phyloP scores from a whole-genome alignment of 2,113 vertebrate species.

The Cephalopholis sonnerati region DNA sequence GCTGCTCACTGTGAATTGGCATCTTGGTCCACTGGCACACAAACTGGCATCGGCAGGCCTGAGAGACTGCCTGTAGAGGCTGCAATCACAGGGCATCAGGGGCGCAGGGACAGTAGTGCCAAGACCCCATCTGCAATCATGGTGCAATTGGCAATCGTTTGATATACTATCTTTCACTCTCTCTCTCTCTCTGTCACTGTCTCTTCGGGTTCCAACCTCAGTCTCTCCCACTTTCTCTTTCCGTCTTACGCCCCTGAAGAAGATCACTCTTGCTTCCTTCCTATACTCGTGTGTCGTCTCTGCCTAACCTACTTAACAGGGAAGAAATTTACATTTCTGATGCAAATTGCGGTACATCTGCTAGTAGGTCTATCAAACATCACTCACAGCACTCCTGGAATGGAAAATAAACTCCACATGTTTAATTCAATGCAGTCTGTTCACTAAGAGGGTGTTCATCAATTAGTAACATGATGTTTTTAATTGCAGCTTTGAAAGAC shows the following conservation, averaged over 20 bases:
- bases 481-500: constrained; percentile 78
- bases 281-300: neutral
- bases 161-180: neutral
- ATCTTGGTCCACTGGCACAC: constrained; percentile 20
- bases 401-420: constrained; percentile 61
- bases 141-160: constrained; percentile 49
- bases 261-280: constrained; percentile 35
- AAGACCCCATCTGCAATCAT: constrained; percentile 69
- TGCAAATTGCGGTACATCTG: constrained; percentile 67
- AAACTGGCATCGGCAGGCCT: constrained; percentile 26
- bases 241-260: constrained; percentile 10
- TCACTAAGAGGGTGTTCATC: constrained; percentile 70
- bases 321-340: constrained; percentile 70
- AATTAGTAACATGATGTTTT: constrained; percentile 81
- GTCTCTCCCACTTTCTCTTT: constrained; percentile 23
- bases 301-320: constrained; percentile 59
- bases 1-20: constrained; percentile 21
- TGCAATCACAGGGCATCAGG: constrained; percentile 53
- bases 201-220: constrained; percentile 15
- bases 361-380: constrained; percentile 55
- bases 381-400: constrained; percentile 50
- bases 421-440: constrained; percentile 73
- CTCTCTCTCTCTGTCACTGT: neutral
- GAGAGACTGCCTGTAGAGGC: constrained; percentile 48
- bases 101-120: constrained; percentile 39